phyloP scores from a whole-genome alignment of 2,113 vertebrate species.

The Elaphurus davidianus region DNA sequence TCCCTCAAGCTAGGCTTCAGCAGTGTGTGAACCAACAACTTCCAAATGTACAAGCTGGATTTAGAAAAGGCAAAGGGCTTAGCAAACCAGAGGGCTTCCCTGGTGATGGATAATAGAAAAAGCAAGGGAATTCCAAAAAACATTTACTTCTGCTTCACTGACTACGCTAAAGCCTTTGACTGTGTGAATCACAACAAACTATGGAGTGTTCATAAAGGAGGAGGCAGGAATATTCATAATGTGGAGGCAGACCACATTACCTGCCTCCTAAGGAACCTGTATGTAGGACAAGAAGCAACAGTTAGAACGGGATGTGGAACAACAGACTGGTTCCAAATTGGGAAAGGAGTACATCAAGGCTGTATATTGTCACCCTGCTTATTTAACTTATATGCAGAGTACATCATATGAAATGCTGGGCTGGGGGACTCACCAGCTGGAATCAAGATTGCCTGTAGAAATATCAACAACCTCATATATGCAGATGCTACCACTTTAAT shows the following conservation, averaged over 20 bases:
- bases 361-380: background rate
- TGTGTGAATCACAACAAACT: background rate
- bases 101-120: background rate
- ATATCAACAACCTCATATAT: background rate
- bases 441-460: background rate
- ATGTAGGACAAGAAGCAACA: background rate
- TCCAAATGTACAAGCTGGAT: background rate
- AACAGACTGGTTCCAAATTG: background rate
- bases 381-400: background rate
- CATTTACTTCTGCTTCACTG: background rate
- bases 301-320: rapidly evolving
- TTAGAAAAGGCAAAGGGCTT: too few species aligned
- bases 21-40: background rate
- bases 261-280: background rate
- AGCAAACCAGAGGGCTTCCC: too few species aligned
- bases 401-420: background rate
- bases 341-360: background rate
- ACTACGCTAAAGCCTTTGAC: background rate
- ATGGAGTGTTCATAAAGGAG: background rate
- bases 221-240: background rate
- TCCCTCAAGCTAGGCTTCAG: background rate
- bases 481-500: background rate
- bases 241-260: background rate
- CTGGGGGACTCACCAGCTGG: background rate
- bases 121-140: background rate